Evolutionary conservation across 2,113 vertebrate species (phyloP).

Genomic region (Gasterosteus aculeatus): DNA sequence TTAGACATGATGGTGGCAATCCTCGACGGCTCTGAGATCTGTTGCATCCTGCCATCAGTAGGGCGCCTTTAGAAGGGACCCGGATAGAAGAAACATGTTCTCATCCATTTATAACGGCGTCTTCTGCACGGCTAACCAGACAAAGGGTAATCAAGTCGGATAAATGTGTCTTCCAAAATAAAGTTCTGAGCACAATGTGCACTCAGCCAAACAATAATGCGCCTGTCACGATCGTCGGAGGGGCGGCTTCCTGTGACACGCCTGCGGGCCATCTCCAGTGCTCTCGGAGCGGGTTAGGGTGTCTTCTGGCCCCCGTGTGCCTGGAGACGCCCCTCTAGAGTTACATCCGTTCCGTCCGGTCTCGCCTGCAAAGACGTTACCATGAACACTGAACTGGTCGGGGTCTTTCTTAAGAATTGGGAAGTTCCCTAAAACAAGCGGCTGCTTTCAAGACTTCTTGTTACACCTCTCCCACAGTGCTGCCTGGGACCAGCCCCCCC

Average conservation of each 20-base stretch:
- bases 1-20: conserved; percentile 9
- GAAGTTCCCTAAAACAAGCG: conserved; percentile 27
- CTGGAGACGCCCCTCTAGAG: conserved; percentile 56
- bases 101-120: conserved; percentile 50
- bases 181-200: conserved; percentile 66
- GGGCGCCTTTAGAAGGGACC: conserved; percentile 8
- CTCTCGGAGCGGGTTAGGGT: conserved; percentile 63
- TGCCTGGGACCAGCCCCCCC: background rate
- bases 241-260: conserved; percentile 67
- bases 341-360: conserved; percentile 53
- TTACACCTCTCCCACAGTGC: background rate
- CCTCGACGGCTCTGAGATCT: conserved; percentile 38
- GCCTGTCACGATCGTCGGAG: conserved; percentile 70
- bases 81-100: conserved; percentile 48
- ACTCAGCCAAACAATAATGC: conserved; percentile 70
- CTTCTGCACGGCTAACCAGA: conserved; percentile 65
- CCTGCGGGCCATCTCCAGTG: conserved; percentile 60
- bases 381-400: conserved; percentile 18
- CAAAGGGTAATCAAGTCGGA: conserved; percentile 66
- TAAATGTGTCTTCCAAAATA: conserved; percentile 71
- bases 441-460: conserved; percentile 27
- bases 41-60: conserved; percentile 31
- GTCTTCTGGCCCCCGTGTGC: conserved; percentile 47
- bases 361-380: conserved; percentile 39
- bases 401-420: conserved; percentile 17